Base-by-base conservation (phyloP, 2,113 vertebrate species). In the Phyllostomus hastatus region DNA sequence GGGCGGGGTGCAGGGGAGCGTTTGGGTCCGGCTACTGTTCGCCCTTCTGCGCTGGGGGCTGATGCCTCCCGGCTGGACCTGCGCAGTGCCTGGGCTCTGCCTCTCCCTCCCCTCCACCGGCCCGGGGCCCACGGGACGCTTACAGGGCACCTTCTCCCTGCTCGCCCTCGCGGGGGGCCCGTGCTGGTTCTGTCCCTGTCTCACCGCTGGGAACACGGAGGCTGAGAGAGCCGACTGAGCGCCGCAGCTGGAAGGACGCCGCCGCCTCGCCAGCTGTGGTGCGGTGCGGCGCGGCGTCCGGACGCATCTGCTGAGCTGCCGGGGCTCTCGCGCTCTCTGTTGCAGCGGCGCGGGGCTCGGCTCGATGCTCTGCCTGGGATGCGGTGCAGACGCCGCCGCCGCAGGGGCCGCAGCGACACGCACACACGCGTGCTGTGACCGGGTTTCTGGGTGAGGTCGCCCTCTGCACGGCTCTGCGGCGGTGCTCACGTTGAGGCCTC, bases 61-160 rank as follows among this genome's bases (percentile, higher is more conserved):
- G n/a, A 2, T 9, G 11, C 48, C 5, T 73, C 33, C 66, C 38
- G 52, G 38, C 54, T 26, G 12, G 52, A 69, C 14, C 73, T 59
- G 12, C 48, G 14, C 15, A 15, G 7, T 41, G 83, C 43, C 20
- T 85, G 6, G 26, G 5, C 52, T 15, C 43, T 84, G 11, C 54
- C 38, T 43, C 38, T 46, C 35, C 11, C 33, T 26, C 2, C 24
- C 41, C 59, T 28, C 35, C 76, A 2, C 50, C 59, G 24, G 64
- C 61, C 28, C 0, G 64, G 64, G 64, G 24, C 20, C 4, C 57
- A 19, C 8, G 7, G 26, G 35, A 10, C 3, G 10, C 35, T 38
- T 19, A 1, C 3, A 0, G 19, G 41, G 31, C 31, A 41, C 41
- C 0, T 43, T 16, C 43, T 24, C 16, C 57, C 1, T 0, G 64